phyloP scores from a whole-genome alignment of 2,888 invertebrate genomes.

The Steinernema hermaphroditum region DNA sequence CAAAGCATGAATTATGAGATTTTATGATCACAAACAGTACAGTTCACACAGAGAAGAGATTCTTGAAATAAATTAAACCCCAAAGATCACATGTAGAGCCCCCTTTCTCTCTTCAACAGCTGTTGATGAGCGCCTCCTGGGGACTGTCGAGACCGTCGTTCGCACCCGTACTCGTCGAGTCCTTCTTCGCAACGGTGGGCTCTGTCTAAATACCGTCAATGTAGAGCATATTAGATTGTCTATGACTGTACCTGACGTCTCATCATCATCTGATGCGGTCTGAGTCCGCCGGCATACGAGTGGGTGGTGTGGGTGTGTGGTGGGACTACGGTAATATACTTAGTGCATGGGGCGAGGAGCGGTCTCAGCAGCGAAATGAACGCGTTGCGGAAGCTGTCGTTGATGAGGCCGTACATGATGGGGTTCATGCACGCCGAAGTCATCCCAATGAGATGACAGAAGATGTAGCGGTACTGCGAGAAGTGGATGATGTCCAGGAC shows the following conservation, averaged over 20 bases:
- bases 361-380: slow-evolving; percentile 47
- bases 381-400: slow-evolving; percentile 78
- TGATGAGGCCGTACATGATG: slow-evolving; percentile 86
- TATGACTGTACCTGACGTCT: neutral
- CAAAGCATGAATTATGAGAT: no score
- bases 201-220: slow-evolving; percentile 15
- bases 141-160: neutral
- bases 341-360: slow-evolving; percentile 44
- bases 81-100: neutral
- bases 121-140: slow-evolving; percentile 19
- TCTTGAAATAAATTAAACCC: slow-evolving; percentile 14
- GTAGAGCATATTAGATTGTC: neutral
- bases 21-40: neutral
- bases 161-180: neutral
- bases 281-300: slow-evolving; percentile 5
- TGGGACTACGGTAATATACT: slow-evolving; percentile 39
- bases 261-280: slow-evolving; percentile 4
- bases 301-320: slow-evolving; percentile 35
- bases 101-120: neutral
- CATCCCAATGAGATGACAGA: slow-evolving; percentile 78
- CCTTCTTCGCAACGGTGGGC: neutral
- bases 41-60: neutral
- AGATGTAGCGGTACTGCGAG: slow-evolving; percentile 67
- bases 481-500: slow-evolving; percentile 61
- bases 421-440: slow-evolving; percentile 89